phyloP scores from a whole-genome alignment of 2,888 invertebrate species.

The Oxystoma pomonae region DNA sequence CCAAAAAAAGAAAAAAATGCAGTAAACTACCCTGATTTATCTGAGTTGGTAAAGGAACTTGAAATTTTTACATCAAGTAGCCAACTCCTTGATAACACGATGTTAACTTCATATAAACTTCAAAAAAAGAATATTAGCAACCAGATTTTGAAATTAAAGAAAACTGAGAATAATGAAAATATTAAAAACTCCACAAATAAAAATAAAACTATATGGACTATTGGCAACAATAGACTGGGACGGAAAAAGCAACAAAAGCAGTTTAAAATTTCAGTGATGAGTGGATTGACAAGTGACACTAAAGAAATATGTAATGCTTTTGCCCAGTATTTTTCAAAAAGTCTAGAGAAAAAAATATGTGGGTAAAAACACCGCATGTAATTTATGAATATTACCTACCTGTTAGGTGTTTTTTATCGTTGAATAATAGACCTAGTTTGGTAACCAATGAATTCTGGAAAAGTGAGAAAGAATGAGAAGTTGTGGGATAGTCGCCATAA shows the following conservation, averaged over 20 bases:
- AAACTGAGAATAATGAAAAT: background rate
- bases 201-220: background rate
- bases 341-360: background rate
- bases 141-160: background rate
- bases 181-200: background rate
- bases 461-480: too few species aligned
- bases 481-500: too few species aligned
- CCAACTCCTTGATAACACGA: background rate
- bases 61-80: background rate
- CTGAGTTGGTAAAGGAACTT: background rate
- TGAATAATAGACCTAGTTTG: too few species aligned
- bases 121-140: background rate
- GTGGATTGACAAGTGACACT: background rate
- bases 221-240: background rate
- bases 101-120: background rate
- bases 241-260: background rate
- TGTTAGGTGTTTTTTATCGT: too few species aligned
- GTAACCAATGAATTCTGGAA: too few species aligned
- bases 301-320: background rate
- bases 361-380: too few species aligned
- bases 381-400: too few species aligned
- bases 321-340: background rate
- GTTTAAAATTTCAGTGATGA: background rate
- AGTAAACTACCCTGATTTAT: background rate
- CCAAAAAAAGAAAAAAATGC: too few species aligned